Percentiles rank a stretch among this genome's conserved stretches.
These are phyloP conservation scores for Aspidapion aeneum DNA, from an alignment of 2,888 invertebrate species.

Conservation along the genomic window DNA sequence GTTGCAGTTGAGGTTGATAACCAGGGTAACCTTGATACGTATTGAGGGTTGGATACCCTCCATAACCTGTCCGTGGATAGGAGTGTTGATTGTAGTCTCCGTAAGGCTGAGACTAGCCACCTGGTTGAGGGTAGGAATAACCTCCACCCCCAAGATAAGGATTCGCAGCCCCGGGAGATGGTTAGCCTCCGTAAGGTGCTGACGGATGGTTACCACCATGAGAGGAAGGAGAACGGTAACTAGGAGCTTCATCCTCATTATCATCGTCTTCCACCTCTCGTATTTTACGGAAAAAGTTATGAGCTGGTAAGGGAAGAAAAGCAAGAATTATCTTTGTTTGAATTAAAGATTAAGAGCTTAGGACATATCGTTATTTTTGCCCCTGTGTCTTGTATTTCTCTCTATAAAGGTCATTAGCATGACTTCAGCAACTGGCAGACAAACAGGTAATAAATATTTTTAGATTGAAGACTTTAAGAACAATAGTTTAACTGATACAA, in stretches of 20 bases:
- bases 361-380: no score
- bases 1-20: constrained; percentile 16
- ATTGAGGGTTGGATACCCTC: background rate
- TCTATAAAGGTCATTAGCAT: no score
- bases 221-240: constrained; percentile 31
- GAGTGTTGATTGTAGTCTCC: constrained; percentile 18
- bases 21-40: background rate
- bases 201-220: constrained; percentile 19
- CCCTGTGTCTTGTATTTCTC: no score
- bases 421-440: no score
- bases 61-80: no score
- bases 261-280: constrained; percentile 34
- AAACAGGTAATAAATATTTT: no score
- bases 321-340: no score
- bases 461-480: no score
- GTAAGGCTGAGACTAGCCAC: constrained; percentile 20
- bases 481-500: no score
- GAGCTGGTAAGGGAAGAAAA: constrained; percentile 36
- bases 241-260: constrained; percentile 30
- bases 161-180: constrained; percentile 24
- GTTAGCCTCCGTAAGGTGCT: constrained; percentile 22
- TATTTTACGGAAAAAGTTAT: constrained; percentile 41
- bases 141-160: constrained; percentile 24
- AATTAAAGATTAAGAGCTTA: no score
- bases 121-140: constrained; percentile 24